phyloP scores from a whole-genome alignment of 2,888 invertebrate genomes.

The Orthosia cruda region DNA sequence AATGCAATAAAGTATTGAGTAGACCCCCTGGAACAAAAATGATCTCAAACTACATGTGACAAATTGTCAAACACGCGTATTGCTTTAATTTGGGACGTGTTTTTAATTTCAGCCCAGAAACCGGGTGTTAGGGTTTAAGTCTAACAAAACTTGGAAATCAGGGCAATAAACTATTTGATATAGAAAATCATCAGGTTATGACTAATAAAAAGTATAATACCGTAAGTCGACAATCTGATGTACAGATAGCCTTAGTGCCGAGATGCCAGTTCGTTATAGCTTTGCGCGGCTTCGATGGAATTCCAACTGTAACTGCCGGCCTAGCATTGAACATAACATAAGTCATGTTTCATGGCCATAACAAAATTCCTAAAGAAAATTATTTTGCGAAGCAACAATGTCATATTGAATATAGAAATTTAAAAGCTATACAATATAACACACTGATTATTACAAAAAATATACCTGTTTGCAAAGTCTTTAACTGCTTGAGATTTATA shows the following conservation, averaged over 20 bases:
- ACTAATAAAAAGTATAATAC: conserved; percentile 11
- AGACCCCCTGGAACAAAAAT: too few relatives aligned
- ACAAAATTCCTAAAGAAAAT: background rate
- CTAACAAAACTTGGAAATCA: background rate
- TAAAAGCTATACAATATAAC: too few relatives aligned
- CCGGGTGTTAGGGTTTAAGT: background rate
- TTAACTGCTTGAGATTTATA: too few relatives aligned
- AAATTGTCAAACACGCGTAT: too few relatives aligned
- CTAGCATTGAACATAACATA: background rate
- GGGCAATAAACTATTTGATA: background rate
- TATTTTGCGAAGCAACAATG: too few relatives aligned
- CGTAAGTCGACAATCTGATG: conserved; percentile 16
- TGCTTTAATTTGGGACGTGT: too few relatives aligned
- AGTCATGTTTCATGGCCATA: background rate
- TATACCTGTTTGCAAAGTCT: too few relatives aligned
- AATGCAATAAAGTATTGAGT: too few relatives aligned
- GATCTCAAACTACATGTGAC: too few relatives aligned
- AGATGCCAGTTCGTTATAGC: conserved; percentile 39
- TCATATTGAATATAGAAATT: background rate
- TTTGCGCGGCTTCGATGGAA: conserved; percentile 39
- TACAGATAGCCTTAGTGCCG: background rate
- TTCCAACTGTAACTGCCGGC: conserved; percentile 37
- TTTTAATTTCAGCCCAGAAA: background rate
- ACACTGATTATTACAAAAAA: too few relatives aligned
- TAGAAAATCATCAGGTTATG: background rate